Base-by-base conservation (phyloP, 1,140 invertebrate genomes). In the Oryctes rhinoceros region DNA sequence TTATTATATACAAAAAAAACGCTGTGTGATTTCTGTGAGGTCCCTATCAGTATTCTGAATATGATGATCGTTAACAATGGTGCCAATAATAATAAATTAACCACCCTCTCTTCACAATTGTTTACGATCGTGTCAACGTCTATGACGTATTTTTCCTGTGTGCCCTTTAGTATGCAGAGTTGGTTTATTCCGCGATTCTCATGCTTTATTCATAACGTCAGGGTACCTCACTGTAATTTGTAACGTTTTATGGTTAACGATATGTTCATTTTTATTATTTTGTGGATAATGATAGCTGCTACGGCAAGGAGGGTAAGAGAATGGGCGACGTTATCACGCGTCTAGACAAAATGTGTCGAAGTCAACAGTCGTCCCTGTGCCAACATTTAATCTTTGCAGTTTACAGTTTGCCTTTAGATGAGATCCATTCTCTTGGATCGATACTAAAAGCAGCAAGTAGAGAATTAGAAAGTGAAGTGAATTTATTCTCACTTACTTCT, bases 71-170 rank as follows among this genome's bases (percentile, higher is more conserved):
- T 85, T 86, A 86, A 86, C 85, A 86, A 86, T 86, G 81, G 81
- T 83, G 81, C 80, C 85, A 85, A 85, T 86, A 85, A 84, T 81
- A 84, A 86, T 86, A 86, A 85, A 86, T 86, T 85, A 86, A 82
- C 83, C 83, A 84, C 83, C 85, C 83, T 86, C 84, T 80, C 65
- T 67, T 67, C 20, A 80, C 80, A 44, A 74, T 83, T 83, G 80
- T 82, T 81, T 81, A 80, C 74, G 81, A 74, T 76, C 37, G 79
- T 81, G 83, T 85, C 85, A 85, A 81, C 80, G 83, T 35, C 65
- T 81, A 83, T 83, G 82, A 84, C 81, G 80, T 82, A 85, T 84
- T 82, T 85, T 85, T 85, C 84, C 83, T 85, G 82, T 80, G 65
- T 67, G 62, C 49, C 78, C 79, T 81, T 86, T 85, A 78, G 84